A percentile compares a stretch with the other conserved stretches of the same genome.
Conservation (phyloP, 2,797 vertebrate species). For the Syndactyla subalaris region DNA sequence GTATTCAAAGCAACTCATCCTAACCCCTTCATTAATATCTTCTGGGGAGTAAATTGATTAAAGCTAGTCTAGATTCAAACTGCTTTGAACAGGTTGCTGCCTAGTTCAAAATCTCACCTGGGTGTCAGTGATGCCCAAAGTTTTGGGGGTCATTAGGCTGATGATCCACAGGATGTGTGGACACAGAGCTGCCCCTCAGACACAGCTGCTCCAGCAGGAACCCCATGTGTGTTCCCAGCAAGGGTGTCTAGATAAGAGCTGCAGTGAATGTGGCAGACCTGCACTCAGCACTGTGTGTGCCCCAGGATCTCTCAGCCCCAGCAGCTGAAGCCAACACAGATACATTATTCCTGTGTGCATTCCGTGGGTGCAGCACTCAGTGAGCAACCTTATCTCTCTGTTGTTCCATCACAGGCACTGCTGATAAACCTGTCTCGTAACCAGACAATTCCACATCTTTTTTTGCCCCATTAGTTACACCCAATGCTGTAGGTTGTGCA, state of each 20-base stretch:
- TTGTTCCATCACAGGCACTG: background rate
- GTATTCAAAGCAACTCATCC: background rate
- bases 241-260: background rate
- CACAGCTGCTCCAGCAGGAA: constrained; percentile 3
- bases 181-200: constrained; percentile 2
- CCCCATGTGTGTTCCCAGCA: background rate
- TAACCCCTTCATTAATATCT: background rate
- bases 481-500: background rate
- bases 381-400: background rate
- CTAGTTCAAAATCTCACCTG: constrained; percentile 46
- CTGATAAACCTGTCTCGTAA: background rate
- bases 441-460: background rate
- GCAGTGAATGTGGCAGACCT: background rate
- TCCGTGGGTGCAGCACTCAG: background rate
- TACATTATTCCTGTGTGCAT: background rate
- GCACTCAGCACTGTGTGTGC: background rate
- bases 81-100: constrained; percentile 42
- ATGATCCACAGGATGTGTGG: constrained; percentile 59
- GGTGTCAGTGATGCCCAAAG: constrained; percentile 34
- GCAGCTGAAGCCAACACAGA: background rate
- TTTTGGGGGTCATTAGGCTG: constrained; percentile 61
- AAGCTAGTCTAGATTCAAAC: constrained; percentile 45
- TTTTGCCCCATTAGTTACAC: background rate
- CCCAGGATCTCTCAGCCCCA: background rate
- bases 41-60: constrained; percentile 4